Evolutionary conservation across 2,113 vertebrate species (phyloP), one percentile per base, ranked within the genome.

Genomic region (Xenopus tropicalis): DNA sequence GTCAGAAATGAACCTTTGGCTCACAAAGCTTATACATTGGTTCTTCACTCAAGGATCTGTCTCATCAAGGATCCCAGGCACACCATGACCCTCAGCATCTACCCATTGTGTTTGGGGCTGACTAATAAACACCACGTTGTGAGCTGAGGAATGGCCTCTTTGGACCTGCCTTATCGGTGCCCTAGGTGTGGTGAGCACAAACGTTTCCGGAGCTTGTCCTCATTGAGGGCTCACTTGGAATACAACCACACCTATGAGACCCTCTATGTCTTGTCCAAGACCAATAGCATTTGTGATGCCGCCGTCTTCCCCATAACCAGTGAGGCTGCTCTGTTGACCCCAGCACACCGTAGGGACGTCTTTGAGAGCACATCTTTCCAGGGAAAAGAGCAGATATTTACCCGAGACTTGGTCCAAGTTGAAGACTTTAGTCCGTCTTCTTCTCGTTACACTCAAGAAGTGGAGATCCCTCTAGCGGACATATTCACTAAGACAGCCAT

Each of bases 221-320:
- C 97, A 0, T 85, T 99, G 70, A 93, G 96, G 0, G 96, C 97
- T 0, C 97, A 98, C 86, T 90, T 98, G 88, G 96, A 99, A 83
- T 98, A 98, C 91, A 98, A 95, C 88, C 97, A 99, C 92, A 98
- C 97, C 8, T 98, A 98, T 43, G 97, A 99, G 90, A 99, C 97
- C 19, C 95, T 99, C 80, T 99, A 99, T 80, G 94, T 99, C 82
- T 93, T 99, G 71, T 99, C 96, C 85, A 98, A 98, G 79, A 98
- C 96, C 81, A 97, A 96, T 90, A 97, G 95, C 79, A 93, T 98
- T 42, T 98, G 97, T 20, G 95, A 98, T 82, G 82, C 81, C 0
- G 91, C 96, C 0, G 88, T 97, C 22, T 95, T 98, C 81, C 95
- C 93, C 23, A 78, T 96, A 82, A 90, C 93, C 13, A 83, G 94